Conservation (phyloP, 2,113 vertebrate genomes). For the Athene noctua region DNA sequence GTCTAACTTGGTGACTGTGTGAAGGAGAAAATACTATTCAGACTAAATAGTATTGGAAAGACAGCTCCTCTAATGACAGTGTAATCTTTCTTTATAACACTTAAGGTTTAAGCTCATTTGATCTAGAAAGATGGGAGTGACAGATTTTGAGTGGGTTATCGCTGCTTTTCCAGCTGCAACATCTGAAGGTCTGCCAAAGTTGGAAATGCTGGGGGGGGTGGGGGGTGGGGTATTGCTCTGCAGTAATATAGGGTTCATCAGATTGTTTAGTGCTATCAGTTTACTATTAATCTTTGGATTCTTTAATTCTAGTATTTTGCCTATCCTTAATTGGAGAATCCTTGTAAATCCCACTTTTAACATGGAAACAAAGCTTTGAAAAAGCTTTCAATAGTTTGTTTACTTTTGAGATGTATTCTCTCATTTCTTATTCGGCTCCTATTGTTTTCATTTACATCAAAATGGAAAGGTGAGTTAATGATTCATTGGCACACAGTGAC, state of each 20-base stretch:
- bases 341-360: not conserved
- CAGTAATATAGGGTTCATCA: not conserved
- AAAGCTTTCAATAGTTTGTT: not conserved
- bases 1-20: slow-evolving; percentile 33
- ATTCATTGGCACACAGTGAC: slow-evolving; percentile 83
- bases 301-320: not conserved
- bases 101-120: slow-evolving; percentile 12
- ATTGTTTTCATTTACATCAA: slow-evolving; percentile 77
- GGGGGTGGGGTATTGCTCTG: not conserved
- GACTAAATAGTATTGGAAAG: slow-evolving; percentile 13
- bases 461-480: slow-evolving; percentile 86
- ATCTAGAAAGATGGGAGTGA: not conserved
- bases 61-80: not conserved
- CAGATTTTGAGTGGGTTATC: slow-evolving; percentile 25
- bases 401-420: slow-evolving; percentile 29
- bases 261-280: not conserved
- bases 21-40: slow-evolving; percentile 26
- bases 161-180: not conserved
- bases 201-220: not conserved
- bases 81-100: not conserved
- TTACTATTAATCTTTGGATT: not conserved
- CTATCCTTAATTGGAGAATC: not conserved
- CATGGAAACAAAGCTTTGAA: not conserved
- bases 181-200: slow-evolving; percentile 11
- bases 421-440: slow-evolving; percentile 16